These are phyloP conservation scores for Tursiops truncatus DNA, from an alignment of 2,113 vertebrate species.

Conservation along the genomic window DNA sequence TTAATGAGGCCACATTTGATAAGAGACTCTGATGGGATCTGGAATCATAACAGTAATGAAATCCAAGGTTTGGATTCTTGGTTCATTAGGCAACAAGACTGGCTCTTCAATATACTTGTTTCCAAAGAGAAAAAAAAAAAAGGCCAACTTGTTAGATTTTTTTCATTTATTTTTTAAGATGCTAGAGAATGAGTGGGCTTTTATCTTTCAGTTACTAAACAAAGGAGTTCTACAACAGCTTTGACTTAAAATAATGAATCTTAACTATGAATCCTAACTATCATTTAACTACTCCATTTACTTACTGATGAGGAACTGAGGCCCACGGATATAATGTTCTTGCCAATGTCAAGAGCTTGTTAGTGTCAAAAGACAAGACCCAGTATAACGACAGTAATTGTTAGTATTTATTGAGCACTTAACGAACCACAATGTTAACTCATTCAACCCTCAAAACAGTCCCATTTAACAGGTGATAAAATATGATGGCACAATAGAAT, in stretches of 20 bases:
- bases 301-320: background rate
- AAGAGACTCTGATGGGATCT: constrained; percentile 82
- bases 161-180: constrained; percentile 43
- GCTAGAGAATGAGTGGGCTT: constrained; percentile 46
- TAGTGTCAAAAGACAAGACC: background rate
- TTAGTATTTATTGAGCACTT: background rate
- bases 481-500: background rate
- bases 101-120: constrained; percentile 76
- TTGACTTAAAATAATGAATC: background rate
- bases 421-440: background rate
- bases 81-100: constrained; percentile 84
- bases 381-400: background rate
- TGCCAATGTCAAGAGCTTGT: background rate
- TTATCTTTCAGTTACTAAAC: constrained; percentile 9
- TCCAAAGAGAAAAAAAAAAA: constrained; percentile 75
- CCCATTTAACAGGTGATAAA: background rate
- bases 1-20: constrained; percentile 84
- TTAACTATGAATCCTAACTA: background rate
- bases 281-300: background rate
- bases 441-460: background rate
- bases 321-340: background rate
- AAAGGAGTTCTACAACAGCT: background rate
- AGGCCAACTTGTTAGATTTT: constrained; percentile 65
- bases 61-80: constrained; percentile 81
- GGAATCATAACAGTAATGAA: constrained; percentile 83